Conservation (phyloP, 2,888 invertebrate genomes). For the Junonia oenone region DNA sequence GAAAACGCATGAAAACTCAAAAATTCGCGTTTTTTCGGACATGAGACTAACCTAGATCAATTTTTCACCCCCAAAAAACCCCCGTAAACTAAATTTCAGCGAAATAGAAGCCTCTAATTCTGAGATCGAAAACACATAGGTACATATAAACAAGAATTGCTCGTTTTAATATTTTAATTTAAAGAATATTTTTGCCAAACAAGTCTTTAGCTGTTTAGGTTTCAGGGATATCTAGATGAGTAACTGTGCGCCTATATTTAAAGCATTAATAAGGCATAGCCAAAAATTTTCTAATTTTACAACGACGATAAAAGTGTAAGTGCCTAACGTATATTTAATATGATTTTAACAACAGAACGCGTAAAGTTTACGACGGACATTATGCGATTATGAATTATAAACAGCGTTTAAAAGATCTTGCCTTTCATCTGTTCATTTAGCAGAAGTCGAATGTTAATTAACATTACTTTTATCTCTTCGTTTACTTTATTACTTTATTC, state of each 20-base stretch:
- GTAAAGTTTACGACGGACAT: slow-evolving; percentile 28
- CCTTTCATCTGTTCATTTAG: slow-evolving; percentile 13
- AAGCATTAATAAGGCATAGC: background rate
- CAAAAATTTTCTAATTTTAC: slow-evolving; percentile 12
- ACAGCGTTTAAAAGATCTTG: slow-evolving; percentile 16
- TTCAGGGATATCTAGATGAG: no score
- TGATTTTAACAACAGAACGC: slow-evolving; percentile 22
- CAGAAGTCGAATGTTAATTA: background rate
- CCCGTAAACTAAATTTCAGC: no score
- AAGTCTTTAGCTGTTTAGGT: no score
- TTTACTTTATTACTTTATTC: background rate
- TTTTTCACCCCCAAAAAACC: no score
- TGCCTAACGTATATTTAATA: slow-evolving; percentile 21
- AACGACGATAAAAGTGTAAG: slow-evolving; percentile 16
- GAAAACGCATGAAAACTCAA: no score
- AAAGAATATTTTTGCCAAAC: no score
- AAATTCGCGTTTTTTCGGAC: no score
- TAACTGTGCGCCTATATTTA: background rate
- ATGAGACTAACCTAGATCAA: no score
- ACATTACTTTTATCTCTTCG: background rate
- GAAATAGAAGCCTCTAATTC: no score
- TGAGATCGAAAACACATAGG: no score
- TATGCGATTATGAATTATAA: slow-evolving; percentile 11
- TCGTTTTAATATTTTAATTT: no score
- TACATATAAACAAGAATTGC: no score